These are phyloP conservation scores for Bucco capensis DNA, from an alignment of 2,113 vertebrate genomes.

Conservation along the genomic window DNA sequence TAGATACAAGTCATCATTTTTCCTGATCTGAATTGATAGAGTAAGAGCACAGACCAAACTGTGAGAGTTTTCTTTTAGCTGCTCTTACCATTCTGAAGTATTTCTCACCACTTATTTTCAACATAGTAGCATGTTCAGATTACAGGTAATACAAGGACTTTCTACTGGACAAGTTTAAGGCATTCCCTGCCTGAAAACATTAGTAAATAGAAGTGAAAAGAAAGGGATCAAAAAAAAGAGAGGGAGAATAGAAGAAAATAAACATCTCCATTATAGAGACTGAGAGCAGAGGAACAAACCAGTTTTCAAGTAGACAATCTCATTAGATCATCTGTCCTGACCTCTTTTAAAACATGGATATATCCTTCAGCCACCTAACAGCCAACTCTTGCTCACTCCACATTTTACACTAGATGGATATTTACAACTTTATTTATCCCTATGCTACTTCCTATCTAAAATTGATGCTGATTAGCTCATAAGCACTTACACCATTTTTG, in stretches of 20 bases:
- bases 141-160: not conserved
- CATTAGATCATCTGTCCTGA: not conserved
- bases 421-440: not conserved
- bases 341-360: not conserved
- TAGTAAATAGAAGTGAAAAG: not conserved
- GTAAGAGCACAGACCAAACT: not conserved
- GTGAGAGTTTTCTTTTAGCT: not conserved
- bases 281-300: constrained; percentile 19
- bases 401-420: not conserved
- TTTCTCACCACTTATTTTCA: not conserved
- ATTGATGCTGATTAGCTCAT: constrained; percentile 5
- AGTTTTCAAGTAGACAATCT: not conserved
- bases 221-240: not conserved
- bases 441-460: not conserved
- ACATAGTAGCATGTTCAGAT: not conserved
- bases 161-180: not conserved
- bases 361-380: not conserved
- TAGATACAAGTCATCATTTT: not conserved
- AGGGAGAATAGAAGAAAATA: not conserved
- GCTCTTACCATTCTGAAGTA: not conserved
- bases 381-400: not conserved
- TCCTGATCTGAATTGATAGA: not conserved
- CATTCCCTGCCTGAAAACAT: not conserved
- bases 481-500: not conserved
- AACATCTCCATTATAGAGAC: not conserved